phyloP scores from a whole-genome alignment of 2,888 invertebrate genomes.

The Noctua janthina region DNA sequence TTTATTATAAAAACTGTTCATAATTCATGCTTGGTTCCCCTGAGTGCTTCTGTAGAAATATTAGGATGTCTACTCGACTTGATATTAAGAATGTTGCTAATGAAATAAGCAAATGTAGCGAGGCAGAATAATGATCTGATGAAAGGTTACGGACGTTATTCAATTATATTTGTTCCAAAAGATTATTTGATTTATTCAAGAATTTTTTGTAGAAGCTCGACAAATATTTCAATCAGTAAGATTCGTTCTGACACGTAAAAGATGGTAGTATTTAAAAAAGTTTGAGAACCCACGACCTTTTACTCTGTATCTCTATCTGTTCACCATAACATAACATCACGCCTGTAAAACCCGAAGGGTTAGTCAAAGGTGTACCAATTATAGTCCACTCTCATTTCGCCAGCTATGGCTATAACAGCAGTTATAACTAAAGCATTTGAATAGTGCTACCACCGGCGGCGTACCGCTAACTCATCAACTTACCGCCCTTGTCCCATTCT shows the following conservation, averaged over 20 bases:
- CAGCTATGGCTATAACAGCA: too few species aligned
- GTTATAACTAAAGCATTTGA: too few species aligned
- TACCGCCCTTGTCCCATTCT: too few species aligned
- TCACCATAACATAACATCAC: neutral
- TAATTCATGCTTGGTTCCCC: slow-evolving; percentile 49
- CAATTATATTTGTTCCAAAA: neutral
- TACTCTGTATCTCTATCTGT: too few species aligned
- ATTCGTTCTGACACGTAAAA: neutral
- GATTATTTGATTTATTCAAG: neutral
- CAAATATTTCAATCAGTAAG: neutral
- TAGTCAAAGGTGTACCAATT: neutral
- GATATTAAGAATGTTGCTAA: slow-evolving; percentile 53
- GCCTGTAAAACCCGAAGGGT: neutral
- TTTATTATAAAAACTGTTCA: slow-evolving; percentile 62
- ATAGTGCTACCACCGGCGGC: neutral
- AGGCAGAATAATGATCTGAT: slow-evolving; percentile 16
- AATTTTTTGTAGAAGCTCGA: neutral
- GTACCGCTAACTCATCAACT: too few species aligned
- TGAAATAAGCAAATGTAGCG: slow-evolving; percentile 51
- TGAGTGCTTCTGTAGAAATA: slow-evolving; percentile 53
- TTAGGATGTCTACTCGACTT: slow-evolving; percentile 47
- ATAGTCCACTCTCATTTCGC: too few species aligned
- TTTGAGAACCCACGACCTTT: neutral
- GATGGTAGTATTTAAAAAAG: neutral
- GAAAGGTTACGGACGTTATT: slow-evolving; percentile 4